phyloP scores from a whole-genome alignment of 2,888 invertebrate genomes.

The Amiota minor region DNA sequence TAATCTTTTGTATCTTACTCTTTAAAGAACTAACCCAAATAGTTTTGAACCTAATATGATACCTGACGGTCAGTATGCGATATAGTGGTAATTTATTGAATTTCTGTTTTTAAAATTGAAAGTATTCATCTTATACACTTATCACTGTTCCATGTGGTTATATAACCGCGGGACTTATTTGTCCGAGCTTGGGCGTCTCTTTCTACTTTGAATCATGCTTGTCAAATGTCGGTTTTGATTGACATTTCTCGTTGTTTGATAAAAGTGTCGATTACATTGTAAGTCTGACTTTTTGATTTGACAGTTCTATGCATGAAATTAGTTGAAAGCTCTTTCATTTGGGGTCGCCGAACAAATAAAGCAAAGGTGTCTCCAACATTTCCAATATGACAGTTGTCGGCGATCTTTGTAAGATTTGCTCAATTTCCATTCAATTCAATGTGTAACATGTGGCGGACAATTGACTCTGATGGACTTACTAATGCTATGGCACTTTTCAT shows the following conservation, averaged over 20 bases:
- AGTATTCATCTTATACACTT: conserved; percentile 35
- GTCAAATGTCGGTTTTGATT: conserved; percentile 53
- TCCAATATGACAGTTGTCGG: conserved; percentile 9
- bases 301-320: conserved; percentile 32
- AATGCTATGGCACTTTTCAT: neutral
- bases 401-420: neutral
- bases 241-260: conserved; percentile 53
- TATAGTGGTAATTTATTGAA: too few relatives aligned
- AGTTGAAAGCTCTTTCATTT: conserved; percentile 16
- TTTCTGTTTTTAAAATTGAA: too few relatives aligned
- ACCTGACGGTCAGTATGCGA: too few relatives aligned
- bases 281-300: conserved; percentile 22
- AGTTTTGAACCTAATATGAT: too few relatives aligned
- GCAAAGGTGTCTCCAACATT: too few relatives aligned
- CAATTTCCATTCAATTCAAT: neutral
- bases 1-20: too few relatives aligned
- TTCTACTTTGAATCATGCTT: conserved; percentile 32
- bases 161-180: conserved; percentile 7
- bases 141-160: conserved; percentile 7
- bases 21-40: too few relatives aligned
- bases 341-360: too few relatives aligned
- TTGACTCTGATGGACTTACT: conserved; percentile 15
- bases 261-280: conserved; percentile 60
- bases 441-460: neutral
- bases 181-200: conserved; percentile 28